Percentiles rank a stretch among this genome's conserved stretches.
These are phyloP conservation scores for Hydroisotoma schaefferi DNA, from an alignment of 2,888 invertebrate genomes.

Conservation along the genomic window DNA sequence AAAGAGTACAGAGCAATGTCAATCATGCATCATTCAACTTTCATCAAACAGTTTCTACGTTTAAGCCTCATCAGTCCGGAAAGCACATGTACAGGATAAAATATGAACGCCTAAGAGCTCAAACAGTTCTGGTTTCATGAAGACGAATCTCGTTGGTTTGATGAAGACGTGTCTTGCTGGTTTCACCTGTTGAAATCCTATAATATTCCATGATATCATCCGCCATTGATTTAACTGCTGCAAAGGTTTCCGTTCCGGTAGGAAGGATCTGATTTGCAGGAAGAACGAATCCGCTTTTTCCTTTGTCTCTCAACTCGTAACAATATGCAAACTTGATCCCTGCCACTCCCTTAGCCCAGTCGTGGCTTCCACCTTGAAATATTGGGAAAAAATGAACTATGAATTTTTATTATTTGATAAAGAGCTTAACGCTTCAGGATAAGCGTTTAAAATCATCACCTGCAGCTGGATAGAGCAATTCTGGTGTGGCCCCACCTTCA, in stretches of 20 bases:
- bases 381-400: not conserved
- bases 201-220: slow-evolving; percentile 36
- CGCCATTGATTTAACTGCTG: slow-evolving; percentile 44
- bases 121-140: too few relatives aligned
- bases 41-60: not conserved
- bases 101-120: too few relatives aligned
- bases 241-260: slow-evolving; percentile 43
- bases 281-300: slow-evolving; percentile 39
- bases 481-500: slow-evolving; percentile 51
- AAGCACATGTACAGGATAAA: too few relatives aligned
- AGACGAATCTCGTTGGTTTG: too few relatives aligned
- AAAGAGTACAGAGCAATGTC: not conserved
- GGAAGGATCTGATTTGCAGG: slow-evolving; percentile 45
- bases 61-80: too few relatives aligned
- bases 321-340: slow-evolving; percentile 44
- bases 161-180: too few relatives aligned
- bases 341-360: slow-evolving; percentile 47
- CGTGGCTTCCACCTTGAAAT: slow-evolving; percentile 45
- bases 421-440: too few relatives aligned
- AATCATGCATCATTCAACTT: not conserved
- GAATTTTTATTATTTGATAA: not conserved
- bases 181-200: slow-evolving; percentile 13
- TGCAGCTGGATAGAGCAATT: slow-evolving; percentile 49
- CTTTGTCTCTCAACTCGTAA: slow-evolving; percentile 41
- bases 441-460: slow-evolving; percentile 23